Percentiles rank a stretch among this genome's conserved stretches.
Evolutionary conservation across 2,113 vertebrate genomes (phyloP).

Genomic region (Siniperca knerii): DNA sequence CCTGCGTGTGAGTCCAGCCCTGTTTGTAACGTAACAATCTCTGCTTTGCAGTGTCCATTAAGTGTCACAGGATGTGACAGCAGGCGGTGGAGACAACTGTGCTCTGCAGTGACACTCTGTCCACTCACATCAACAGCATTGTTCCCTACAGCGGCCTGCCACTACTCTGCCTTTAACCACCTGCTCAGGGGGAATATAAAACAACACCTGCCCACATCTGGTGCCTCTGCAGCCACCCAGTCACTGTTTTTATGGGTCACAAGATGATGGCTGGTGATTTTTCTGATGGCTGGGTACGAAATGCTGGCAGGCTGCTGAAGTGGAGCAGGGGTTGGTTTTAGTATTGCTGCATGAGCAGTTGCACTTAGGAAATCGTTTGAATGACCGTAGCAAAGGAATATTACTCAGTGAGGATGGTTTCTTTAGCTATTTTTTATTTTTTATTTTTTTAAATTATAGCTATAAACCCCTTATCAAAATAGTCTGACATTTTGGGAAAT

Average conservation of each 20-base stretch:
- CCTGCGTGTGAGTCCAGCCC: too few species aligned
- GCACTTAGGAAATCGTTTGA: background rate
- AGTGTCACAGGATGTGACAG: constrained; percentile 70
- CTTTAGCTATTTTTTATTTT: too few species aligned
- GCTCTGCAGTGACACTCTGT: constrained; percentile 70
- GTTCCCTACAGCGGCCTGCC: constrained; percentile 35
- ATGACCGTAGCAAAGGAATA: too few species aligned
- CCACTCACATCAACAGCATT: constrained; percentile 61
- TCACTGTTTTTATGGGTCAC: constrained; percentile 58
- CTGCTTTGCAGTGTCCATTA: constrained; percentile 28
- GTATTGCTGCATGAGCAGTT: background rate
- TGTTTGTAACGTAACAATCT: background rate
- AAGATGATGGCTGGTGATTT: constrained; percentile 25
- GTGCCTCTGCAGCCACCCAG: constrained; percentile 26
- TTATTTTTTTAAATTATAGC: background rate
- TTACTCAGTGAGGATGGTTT: background rate
- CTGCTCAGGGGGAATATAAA: constrained; percentile 53
- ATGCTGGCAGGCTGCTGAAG: background rate
- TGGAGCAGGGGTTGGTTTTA: background rate
- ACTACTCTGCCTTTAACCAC: constrained; percentile 62
- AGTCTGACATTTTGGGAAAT: background rate
- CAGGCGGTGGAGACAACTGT: constrained; percentile 40
- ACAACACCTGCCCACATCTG: constrained; percentile 68
- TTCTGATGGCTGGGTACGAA: constrained; percentile 19
- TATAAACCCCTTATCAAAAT: background rate